Evolutionary conservation across 2,113 vertebrate species (phyloP).

Genomic region (Xenopus tropicalis): UCB_Xtro_10.0 CM004443.2:65013501-65014000

Average conservation of each 20-base stretch:
- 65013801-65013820: constrained; percentile 60
- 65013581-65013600: constrained; percentile 62
- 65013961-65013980: constrained; percentile 55
- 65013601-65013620: constrained; percentile 62
- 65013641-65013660: constrained; percentile 49
- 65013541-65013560: constrained; percentile 48
- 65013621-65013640: constrained; percentile 50
- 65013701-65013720: constrained; percentile 19
- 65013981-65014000: constrained; percentile 55
- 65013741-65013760: constrained; percentile 9
- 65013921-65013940: constrained; percentile 73
- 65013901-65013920: constrained; percentile 60
- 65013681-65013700: constrained; percentile 45
- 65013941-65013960: constrained; percentile 61
- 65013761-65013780: constrained; percentile 22
- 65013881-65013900: constrained; percentile 59
- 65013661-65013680: constrained; percentile 36
- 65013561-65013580: constrained; percentile 65
- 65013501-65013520: constrained; percentile 51
- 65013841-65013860: constrained; percentile 60
- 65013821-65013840: constrained; percentile 51
- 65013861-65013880: constrained; percentile 65
- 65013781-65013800: constrained; percentile 41
- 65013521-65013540: constrained; percentile 41
- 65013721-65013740: constrained; percentile 39